These are phyloP conservation scores for Apodemia zela DNA, from an alignment of 2,888 invertebrate genomes.

Conservation along the genomic window DNA sequence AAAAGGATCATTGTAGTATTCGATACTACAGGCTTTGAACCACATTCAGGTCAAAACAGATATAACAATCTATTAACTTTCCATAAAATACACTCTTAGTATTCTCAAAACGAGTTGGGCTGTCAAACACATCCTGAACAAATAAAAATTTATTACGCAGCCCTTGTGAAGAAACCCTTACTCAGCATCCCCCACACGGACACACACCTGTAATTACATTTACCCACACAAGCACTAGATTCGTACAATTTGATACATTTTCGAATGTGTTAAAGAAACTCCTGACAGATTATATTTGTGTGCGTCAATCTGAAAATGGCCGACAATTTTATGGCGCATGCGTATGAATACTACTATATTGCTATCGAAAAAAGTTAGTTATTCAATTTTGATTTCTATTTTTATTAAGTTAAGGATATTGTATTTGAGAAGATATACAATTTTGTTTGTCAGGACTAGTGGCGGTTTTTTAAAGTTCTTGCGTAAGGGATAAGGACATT, in stretches of 20 bases:
- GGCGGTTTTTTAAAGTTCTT: conserved; percentile 15
- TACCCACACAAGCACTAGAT: conserved; percentile 34
- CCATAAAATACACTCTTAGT: conserved; percentile 3
- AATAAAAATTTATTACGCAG: conserved; percentile 38
- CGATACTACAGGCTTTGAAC: background rate
- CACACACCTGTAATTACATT: conserved; percentile 36
- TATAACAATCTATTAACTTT: background rate
- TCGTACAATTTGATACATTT: conserved; percentile 50
- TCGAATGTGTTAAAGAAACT: conserved; percentile 38
- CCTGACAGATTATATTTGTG: conserved; percentile 40
- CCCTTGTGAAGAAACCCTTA: conserved; percentile 49
- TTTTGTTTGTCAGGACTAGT: background rate
- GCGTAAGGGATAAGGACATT: conserved; percentile 8
- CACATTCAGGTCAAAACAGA: background rate
- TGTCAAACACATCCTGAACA: conserved; percentile 33
- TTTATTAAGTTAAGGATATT: background rate
- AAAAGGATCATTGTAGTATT: too few species aligned
- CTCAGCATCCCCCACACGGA: conserved; percentile 63
- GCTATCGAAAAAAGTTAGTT: background rate
- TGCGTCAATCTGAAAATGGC: conserved; percentile 70
- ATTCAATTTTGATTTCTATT: background rate
- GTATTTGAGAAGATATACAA: background rate
- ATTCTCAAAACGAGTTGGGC: conserved; percentile 28
- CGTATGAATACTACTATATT: conserved; percentile 34
- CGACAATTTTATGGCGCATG: conserved; percentile 58